Conservation (phyloP, 2,797 vertebrate genomes). For the Sebastes umbrosus region DNA sequence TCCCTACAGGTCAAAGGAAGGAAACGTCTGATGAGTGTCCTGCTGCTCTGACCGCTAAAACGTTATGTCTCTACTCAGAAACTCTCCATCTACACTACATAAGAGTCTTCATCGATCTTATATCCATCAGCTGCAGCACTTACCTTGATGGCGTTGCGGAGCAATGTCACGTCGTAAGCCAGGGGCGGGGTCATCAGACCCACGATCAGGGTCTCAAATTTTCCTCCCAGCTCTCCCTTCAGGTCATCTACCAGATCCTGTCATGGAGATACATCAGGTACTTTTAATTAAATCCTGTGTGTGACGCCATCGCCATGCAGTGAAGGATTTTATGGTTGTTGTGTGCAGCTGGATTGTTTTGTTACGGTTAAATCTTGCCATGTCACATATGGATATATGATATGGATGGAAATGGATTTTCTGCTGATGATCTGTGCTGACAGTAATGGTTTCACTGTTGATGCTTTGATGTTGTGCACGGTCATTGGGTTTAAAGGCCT, state of each 20-base stretch:
- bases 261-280: background rate
- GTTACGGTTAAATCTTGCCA: background rate
- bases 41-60: background rate
- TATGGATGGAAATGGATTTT: background rate
- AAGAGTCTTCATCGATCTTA: background rate
- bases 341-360: background rate
- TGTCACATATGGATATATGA: background rate
- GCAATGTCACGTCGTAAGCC: constrained; percentile 85
- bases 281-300: background rate
- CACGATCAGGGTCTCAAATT: constrained; percentile 90
- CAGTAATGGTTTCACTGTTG: background rate
- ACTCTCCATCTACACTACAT: background rate
- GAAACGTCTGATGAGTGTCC: background rate
- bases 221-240: constrained; percentile 93
- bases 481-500: background rate
- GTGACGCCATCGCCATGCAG: background rate
- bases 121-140: background rate
- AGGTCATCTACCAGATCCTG: constrained; percentile 91
- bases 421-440: background rate
- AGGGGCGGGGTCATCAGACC: constrained; percentile 86
- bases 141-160: constrained; percentile 93
- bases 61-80: background rate
- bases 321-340: background rate
- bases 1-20: constrained; percentile 80
- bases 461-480: background rate